phyloP scores from a whole-genome alignment of 1,140 invertebrate genomes.

The Drosophila virilis region DNA sequence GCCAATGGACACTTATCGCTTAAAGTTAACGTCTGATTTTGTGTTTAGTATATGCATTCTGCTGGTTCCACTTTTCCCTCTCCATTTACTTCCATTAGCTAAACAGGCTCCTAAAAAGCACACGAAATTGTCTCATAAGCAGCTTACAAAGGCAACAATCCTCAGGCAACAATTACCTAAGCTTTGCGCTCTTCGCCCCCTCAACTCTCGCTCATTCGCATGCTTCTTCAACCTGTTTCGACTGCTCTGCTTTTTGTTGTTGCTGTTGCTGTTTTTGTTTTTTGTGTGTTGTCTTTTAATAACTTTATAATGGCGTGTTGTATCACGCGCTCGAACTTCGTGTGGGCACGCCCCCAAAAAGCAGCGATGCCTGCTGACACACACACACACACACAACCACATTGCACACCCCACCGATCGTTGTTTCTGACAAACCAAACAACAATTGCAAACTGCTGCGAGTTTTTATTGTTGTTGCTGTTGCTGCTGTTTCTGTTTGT shows the following conservation, averaged over 20 bases:
- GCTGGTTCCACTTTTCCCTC: not conserved
- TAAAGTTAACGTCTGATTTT: not conserved
- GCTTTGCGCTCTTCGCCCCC: slow-evolving; percentile 1
- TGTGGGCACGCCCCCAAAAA: slow-evolving; percentile 60
- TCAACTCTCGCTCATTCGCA: not conserved
- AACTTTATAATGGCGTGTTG: slow-evolving; percentile 82
- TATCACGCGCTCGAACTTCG: slow-evolving; percentile 71
- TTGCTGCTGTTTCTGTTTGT: slow-evolving; percentile 27
- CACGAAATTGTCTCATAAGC: slow-evolving; percentile 17
- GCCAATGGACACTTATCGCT: not conserved
- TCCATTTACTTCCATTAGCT: slow-evolving; percentile 1
- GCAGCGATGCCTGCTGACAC: slow-evolving; percentile 15
- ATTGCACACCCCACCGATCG: not conserved
- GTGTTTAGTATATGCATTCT: too few species aligned
- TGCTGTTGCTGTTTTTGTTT: slow-evolving; percentile 10
- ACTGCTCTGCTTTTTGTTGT: slow-evolving; percentile 19
- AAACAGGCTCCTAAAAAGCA: slow-evolving; percentile 21
- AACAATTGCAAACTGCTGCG: slow-evolving; percentile 59
- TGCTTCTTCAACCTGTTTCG: slow-evolving; percentile 39
- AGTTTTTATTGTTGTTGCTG: slow-evolving; percentile 27
- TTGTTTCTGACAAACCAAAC: slow-evolving; percentile 34
- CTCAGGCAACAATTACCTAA: slow-evolving; percentile 8
- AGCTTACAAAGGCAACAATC: too few species aligned
- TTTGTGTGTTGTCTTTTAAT: slow-evolving; percentile 70
- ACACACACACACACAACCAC: not conserved